Conservation (phyloP, 1,140 invertebrate genomes). For the Drosophila tristis region DNA sequence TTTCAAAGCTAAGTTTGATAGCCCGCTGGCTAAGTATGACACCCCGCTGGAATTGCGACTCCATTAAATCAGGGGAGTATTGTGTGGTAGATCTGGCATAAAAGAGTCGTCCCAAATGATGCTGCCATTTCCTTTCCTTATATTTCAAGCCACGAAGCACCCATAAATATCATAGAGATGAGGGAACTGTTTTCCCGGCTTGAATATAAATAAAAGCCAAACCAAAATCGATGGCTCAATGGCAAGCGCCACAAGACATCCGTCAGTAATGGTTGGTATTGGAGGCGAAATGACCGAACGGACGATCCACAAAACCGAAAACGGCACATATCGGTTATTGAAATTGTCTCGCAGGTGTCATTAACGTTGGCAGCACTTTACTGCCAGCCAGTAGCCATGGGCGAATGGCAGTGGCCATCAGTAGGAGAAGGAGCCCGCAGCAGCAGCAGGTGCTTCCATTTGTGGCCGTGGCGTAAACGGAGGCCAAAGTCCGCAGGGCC, state of each 20-base stretch:
- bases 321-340: constrained; percentile 75
- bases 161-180: not conserved
- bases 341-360: constrained; percentile 80
- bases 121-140: no score
- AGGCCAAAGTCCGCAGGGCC: constrained; percentile 19
- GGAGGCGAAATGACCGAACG: constrained; percentile 1
- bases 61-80: constrained; percentile 13
- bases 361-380: constrained; percentile 64
- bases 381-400: constrained; percentile 13
- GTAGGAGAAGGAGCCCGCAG: not conserved
- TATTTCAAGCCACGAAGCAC: not conserved
- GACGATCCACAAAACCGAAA: constrained; percentile 49
- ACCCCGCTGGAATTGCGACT: not conserved
- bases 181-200: not conserved
- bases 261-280: constrained; percentile 13
- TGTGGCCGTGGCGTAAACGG: constrained; percentile 55
- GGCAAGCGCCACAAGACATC: constrained; percentile 33
- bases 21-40: not conserved
- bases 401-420: not conserved
- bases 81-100: not conserved
- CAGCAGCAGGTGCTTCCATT: constrained; percentile 71
- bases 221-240: constrained; percentile 53
- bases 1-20: constrained; percentile 9
- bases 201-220: constrained; percentile 21
- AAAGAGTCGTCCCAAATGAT: no score